Evolutionary conservation across 2,888 invertebrate species (phyloP), one percentile per base, ranked within the genome.

Genomic region (Spodoptera picta): DNA sequence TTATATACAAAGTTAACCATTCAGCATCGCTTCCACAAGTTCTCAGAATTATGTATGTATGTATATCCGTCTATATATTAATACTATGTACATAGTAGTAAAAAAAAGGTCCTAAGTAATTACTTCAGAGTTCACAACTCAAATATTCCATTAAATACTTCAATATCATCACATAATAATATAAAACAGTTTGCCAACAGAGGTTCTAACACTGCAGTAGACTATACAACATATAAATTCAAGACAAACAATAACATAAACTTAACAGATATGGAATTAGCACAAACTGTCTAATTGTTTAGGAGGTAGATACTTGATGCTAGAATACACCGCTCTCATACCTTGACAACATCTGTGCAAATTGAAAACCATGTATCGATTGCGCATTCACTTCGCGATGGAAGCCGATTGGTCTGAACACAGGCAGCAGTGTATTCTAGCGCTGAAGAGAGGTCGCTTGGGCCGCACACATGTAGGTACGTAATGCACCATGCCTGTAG

Each of bases 221-320:
- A 81, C 72, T 81, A 75, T 79, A 62, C 55, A 57, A 63, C 80
- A 75, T 79, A 62, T 57, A 57, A 63, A 68, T 72, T 57, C 53
- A 69, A 71, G 60, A 59, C 52, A 23, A 81, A 74, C 65, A 56
- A 51, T 60, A 72, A 76, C 49, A 50, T 42, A 65, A 23, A 27
- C 44, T 43, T 58, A 65, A 78, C 65, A 58, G 11, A 66, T 69
- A 70, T 59, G 41, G 45, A 68, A 73, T 70, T 64, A 72, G 60
- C 54, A 71, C 65, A 71, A 71, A 71, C 66, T 73, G 70, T 61
- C 57, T 74, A 72, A 82, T 87, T 84, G 87, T 83, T 86, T 85
- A 79, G 79, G 83, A 85, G 80, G 83, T 83, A 83, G 80, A 78
- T 73, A 80, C 62, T 75, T 59, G 60, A 61, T 63, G 62, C 63